Evolutionary conservation across 2,113 vertebrate genomes (phyloP).

Genomic region (Neopipo cinnamomea): DNA sequence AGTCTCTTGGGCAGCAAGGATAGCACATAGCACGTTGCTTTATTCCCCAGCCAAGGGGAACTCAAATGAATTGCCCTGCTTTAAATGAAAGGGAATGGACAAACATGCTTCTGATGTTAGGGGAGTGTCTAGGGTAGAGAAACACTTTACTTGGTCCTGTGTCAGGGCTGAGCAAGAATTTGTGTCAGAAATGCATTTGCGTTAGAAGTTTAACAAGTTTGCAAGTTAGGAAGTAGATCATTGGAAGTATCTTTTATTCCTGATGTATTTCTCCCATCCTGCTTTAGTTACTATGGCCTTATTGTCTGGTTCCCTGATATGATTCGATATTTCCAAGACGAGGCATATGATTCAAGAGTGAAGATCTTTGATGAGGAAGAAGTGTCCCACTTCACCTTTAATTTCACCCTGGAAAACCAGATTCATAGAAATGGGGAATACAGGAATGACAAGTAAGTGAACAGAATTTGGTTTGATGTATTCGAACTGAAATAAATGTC

Average conservation of each 20-base stretch:
- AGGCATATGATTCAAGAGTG: constrained; percentile 87
- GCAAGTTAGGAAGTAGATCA: neutral
- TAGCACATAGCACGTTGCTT: neutral
- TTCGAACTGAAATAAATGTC: neutral
- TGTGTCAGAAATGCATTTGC: neutral
- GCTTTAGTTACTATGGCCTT: constrained; percentile 89
- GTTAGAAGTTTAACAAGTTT: neutral
- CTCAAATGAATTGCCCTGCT: neutral
- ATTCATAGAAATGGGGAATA: constrained; percentile 89
- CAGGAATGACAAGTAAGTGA: constrained; percentile 86
- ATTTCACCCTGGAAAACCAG: constrained; percentile 97
- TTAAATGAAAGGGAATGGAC: neutral
- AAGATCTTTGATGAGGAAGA: constrained; percentile 84
- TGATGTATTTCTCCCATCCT: neutral
- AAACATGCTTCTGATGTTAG: neutral
- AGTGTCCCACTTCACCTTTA: constrained; percentile 88
- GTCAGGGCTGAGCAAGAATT: neutral
- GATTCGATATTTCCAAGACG: constrained; percentile 93
- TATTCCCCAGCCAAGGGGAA: neutral
- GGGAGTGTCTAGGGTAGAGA: neutral
- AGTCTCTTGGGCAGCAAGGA: neutral
- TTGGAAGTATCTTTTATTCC: neutral
- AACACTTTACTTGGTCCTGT: neutral
- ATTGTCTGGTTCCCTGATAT: constrained; percentile 98
- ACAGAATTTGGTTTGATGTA: neutral